A percentile compares a stretch with the other conserved stretches of the same genome.
Evolutionary conservation across 2,113 vertebrate species (phyloP).

Genomic region (Cephalopterus ornatus): DNA sequence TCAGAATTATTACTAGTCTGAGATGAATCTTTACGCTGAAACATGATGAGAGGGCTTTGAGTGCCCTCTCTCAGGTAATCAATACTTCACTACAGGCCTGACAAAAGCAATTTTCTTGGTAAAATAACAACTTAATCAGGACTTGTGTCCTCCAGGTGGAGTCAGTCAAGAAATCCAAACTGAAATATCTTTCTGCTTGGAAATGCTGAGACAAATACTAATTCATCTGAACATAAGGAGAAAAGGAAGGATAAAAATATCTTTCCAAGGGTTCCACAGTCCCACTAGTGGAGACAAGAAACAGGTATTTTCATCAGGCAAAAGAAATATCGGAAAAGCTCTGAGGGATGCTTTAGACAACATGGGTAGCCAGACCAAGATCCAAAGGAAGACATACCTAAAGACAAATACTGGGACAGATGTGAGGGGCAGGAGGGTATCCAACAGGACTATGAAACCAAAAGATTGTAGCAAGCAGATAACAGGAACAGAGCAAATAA

Average conservation of each 20-base stretch:
- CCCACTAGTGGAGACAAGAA: neutral
- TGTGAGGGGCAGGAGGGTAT: neutral
- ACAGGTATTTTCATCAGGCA: neutral
- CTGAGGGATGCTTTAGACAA: neutral
- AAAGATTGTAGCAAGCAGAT: neutral
- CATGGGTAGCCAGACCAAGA: neutral
- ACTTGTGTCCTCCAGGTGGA: neutral
- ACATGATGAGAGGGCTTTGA: neutral
- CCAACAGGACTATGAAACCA: neutral
- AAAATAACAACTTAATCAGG: neutral
- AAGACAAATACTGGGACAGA: neutral
- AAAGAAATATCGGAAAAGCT: neutral
- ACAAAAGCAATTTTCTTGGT: neutral
- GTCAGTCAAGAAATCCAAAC: neutral
- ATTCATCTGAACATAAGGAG: neutral
- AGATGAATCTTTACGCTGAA: neutral
- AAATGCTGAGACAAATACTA: neutral
- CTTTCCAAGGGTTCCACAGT: neutral
- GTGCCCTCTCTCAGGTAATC: neutral
- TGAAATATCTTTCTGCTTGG: neutral
- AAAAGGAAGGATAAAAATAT: neutral
- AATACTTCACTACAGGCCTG: neutral
- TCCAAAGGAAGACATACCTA: neutral
- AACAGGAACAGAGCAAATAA: neutral
- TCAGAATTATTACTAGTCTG: neutral